Evolutionary conservation across 2,797 vertebrate species (phyloP).

Genomic region (Halcyon chelicuti): DNA sequence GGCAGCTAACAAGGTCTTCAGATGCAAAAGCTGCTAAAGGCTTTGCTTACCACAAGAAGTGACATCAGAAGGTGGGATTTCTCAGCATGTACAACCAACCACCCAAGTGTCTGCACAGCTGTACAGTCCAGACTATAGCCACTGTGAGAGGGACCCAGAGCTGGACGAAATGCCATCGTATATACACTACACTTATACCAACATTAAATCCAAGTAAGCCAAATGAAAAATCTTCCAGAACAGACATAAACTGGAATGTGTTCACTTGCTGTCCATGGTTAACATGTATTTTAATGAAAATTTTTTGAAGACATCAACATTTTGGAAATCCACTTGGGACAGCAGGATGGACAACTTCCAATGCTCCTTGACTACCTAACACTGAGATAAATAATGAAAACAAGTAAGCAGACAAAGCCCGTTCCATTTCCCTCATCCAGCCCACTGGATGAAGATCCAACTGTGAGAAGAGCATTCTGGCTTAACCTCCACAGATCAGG

Average conservation of each 20-base stretch:
- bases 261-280: background rate
- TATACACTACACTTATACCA: background rate
- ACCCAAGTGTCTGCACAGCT: background rate
- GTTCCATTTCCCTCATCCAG: background rate
- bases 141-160: background rate
- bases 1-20: background rate
- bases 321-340: background rate
- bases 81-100: background rate
- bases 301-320: fast-evolving
- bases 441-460: background rate
- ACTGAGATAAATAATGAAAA: background rate
- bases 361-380: background rate
- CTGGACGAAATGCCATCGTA: no score
- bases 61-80: background rate
- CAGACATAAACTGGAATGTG: background rate
- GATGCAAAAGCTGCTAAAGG: background rate
- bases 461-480: background rate
- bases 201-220: background rate
- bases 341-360: background rate
- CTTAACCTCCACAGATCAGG: background rate
- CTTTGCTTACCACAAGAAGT: background rate
- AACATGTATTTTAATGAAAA: background rate
- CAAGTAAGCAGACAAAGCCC: background rate
- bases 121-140: background rate
- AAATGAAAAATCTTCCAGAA: background rate